Evolutionary conservation across 2,888 invertebrate species (phyloP), one percentile per base, ranked within the genome.

Genomic region (Oscheius sp.): DNA sequence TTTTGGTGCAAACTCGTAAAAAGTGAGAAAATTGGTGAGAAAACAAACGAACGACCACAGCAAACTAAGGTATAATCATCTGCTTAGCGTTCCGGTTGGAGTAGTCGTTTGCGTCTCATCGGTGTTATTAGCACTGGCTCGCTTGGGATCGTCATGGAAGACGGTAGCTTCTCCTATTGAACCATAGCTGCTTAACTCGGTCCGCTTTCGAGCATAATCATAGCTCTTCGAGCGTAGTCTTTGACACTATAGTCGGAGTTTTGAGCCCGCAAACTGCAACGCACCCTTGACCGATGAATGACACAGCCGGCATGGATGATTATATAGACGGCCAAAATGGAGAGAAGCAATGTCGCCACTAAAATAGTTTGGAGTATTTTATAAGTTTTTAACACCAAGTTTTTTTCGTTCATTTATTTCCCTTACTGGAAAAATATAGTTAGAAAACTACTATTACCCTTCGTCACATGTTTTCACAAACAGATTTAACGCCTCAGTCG

Each of bases 241-340:
- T 41, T 44, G 44, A 44, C 24, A 41, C 59, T 59, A 20, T 14
- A 59, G 44, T n/a, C 28, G 20, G 54, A 12, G n/a, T 38, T 20
- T 59, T 24, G 14, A 6, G 41, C 44, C 44, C n/a, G 28, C 14
- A 41, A 36, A 2, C 44, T 24, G 56, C 20, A 59, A 59, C 59
- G 26, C n/a, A 59, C 59, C 59, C 59, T 17, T 12, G 44, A 59
- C n/a, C 59, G 41, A 30, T 59, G 59, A 24, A 59, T 44, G 17
- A 59, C 59, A 44, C 59, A 59, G n/a, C 41, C 44, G 2, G 59
- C 59, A 30, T 59, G 59, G 41, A 59, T 59, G 59, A 59, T 44
- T 2, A 59, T 26, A 30, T 59, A 59, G 59, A 59, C 28, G 59
- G 26, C 26, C 12, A 59, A 30, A 8, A 59, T 44, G 28, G 17